A percentile compares a stretch with the other conserved stretches of the same genome.
Conservation (phyloP, 2,888 invertebrate species). For the Argynnis bischoffii region DNA sequence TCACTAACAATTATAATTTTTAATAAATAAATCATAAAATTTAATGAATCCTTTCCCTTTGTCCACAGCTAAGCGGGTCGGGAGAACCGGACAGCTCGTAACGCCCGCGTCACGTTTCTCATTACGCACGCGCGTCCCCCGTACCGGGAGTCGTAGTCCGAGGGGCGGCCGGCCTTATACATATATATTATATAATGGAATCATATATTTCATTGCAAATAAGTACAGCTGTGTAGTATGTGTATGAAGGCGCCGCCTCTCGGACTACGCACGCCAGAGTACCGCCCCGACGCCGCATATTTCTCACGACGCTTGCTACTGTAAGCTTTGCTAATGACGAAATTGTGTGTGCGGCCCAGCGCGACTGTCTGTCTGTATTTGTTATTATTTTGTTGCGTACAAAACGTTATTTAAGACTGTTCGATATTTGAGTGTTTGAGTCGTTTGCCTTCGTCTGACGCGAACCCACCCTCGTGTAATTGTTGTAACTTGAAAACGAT, state of each 20-base stretch:
- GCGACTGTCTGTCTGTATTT: slow-evolving; percentile 57
- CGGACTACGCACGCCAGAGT: slow-evolving; percentile 26
- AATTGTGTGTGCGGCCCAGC: slow-evolving; percentile 59
- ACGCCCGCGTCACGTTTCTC: slow-evolving; percentile 41
- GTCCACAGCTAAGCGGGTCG: slow-evolving; percentile 43
- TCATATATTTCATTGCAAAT: neutral
- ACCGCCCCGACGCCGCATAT: slow-evolving; percentile 52
- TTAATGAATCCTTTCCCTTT: slow-evolving; percentile 8
- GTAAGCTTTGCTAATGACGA: slow-evolving; percentile 79
- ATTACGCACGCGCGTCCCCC: slow-evolving; percentile 43
- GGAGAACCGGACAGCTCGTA: slow-evolving; percentile 39
- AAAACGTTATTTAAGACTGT: slow-evolving; percentile 79
- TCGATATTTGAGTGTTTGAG: slow-evolving; percentile 74
- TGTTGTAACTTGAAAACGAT: slow-evolving; percentile 62
- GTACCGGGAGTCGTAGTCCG: slow-evolving; percentile 32
- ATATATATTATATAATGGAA: neutral
- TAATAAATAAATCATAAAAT: neutral
- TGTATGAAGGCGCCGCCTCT: neutral
- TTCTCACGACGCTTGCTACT: slow-evolving; percentile 77
- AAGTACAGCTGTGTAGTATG: neutral
- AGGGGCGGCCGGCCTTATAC: neutral
- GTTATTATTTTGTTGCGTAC: slow-evolving; percentile 76
- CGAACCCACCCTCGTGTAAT: slow-evolving; percentile 66
- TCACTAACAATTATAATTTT: no score
- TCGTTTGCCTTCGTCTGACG: slow-evolving; percentile 66